phyloP scores from a whole-genome alignment of 2,888 invertebrate species.

The Agonopterix heracliana region DNA sequence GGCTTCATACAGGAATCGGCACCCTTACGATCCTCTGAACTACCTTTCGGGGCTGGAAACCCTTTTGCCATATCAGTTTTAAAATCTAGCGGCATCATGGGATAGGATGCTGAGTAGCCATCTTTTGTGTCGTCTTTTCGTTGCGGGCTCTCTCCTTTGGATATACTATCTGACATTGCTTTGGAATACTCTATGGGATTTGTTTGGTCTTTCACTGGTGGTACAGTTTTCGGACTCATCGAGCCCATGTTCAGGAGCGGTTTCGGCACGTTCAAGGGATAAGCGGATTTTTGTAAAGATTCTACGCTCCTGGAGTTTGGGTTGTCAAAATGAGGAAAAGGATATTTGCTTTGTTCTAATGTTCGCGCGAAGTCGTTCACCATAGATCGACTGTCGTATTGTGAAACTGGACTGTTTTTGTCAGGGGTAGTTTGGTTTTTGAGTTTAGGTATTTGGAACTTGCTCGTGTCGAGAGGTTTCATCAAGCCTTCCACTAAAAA shows the following conservation, averaged over 20 bases:
- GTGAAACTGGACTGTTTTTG: conserved; percentile 57
- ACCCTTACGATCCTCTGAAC: conserved; percentile 63
- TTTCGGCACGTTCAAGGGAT: conserved; percentile 65
- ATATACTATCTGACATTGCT: conserved; percentile 52
- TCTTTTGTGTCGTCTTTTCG: conserved; percentile 64
- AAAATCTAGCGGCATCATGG: conserved; percentile 61
- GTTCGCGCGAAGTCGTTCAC: conserved; percentile 63
- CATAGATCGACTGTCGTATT: conserved; percentile 61
- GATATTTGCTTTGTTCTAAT: conserved; percentile 63
- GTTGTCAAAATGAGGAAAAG: conserved; percentile 62
- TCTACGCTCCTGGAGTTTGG: conserved; percentile 50
- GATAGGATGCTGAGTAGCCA: conserved; percentile 45
- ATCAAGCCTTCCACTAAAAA: conserved; percentile 84
- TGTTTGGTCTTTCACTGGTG: conserved; percentile 44
- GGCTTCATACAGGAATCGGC: conserved; percentile 69
- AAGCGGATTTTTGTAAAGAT: conserved; percentile 57
- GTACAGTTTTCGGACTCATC: conserved; percentile 60
- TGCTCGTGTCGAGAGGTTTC: conserved; percentile 85
- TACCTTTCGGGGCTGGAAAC: conserved; percentile 62
- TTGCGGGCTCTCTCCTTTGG: conserved; percentile 53
- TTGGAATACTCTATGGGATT: conserved; percentile 59
- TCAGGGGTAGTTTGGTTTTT: conserved; percentile 69
- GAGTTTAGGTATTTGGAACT: conserved; percentile 91
- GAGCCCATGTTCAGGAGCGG: conserved; percentile 63
- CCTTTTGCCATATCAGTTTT: conserved; percentile 67